A percentile compares a stretch with the other conserved stretches of the same genome.
These are phyloP conservation scores for Cecropterus lyciades DNA, from an alignment of 1,140 invertebrate species.

Conservation along the genomic window DNA sequence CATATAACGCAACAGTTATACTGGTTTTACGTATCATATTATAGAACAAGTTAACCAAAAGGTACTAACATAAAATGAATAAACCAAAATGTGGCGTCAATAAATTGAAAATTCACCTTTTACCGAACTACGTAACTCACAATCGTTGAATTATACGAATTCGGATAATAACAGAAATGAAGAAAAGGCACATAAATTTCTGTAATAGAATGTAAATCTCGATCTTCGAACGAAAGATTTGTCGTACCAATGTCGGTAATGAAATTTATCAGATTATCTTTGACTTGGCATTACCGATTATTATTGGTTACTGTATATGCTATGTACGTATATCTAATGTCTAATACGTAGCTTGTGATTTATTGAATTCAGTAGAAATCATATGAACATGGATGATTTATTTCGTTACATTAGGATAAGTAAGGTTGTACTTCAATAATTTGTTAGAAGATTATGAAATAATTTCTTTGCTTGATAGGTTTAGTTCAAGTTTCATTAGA, in stretches of 20 bases:
- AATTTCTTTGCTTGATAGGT: no score
- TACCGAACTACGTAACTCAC: slow-evolving; percentile 24
- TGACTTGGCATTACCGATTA: slow-evolving; percentile 19
- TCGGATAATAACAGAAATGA: slow-evolving; percentile 50
- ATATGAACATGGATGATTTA: no score
- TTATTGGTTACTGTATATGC: slow-evolving; percentile 18
- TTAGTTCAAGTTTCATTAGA: no score
- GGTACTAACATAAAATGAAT: background rate
- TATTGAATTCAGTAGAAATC: background rate
- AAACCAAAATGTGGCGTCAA: slow-evolving; percentile 7
- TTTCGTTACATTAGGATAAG: no score
- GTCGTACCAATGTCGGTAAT: slow-evolving; percentile 37
- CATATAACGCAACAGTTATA: no score
- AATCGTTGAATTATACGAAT: slow-evolving; percentile 34
- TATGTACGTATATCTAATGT: background rate
- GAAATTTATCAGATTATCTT: slow-evolving; percentile 34
- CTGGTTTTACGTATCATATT: no score
- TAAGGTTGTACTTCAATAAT: no score
- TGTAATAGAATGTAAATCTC: slow-evolving; percentile 56
- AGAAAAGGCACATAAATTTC: slow-evolving; percentile 50
- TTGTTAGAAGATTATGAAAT: no score
- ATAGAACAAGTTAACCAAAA: background rate
- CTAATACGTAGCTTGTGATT: background rate
- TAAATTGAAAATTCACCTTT: slow-evolving; percentile 29
- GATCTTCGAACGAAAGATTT: slow-evolving; percentile 45